Conservation (phyloP, 64 coral and sea anemone genomes). For the Actinia equina region DNA sequence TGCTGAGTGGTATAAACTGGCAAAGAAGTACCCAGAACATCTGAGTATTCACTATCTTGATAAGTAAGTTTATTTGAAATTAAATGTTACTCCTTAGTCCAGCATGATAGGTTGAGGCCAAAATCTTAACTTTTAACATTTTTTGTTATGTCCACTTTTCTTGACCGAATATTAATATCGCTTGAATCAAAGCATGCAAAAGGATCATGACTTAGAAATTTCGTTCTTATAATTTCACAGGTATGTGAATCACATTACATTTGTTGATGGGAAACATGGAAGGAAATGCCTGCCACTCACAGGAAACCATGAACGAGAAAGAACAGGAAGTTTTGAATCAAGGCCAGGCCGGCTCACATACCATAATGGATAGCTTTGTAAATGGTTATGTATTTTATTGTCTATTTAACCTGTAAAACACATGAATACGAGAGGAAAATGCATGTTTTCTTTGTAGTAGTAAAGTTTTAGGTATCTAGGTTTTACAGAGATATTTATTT, state of each 20-base stretch:
- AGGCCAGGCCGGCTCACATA: background rate
- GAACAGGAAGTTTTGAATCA: background rate
- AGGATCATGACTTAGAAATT: background rate
- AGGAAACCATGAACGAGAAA: background rate
- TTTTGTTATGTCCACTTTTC: too few species aligned
- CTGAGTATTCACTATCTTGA: slow-evolving; percentile 81
- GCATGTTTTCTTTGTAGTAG: background rate
- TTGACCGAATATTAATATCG: too few species aligned
- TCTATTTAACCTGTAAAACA: background rate
- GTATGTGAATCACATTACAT: slow-evolving; percentile 91
- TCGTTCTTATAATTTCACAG: slow-evolving; percentile 23
- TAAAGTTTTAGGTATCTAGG: background rate
- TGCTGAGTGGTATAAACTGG: slow-evolving; percentile 84
- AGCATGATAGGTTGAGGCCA: background rate
- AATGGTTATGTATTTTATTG: background rate
- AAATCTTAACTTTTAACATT: too few species aligned
- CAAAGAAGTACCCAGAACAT: slow-evolving; percentile 72
- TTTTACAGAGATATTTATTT: slow-evolving; percentile 1
- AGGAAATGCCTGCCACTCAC: slow-evolving; percentile 73
- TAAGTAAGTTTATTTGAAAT: slow-evolving; percentile 47
- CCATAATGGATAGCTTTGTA: slow-evolving; percentile 16
- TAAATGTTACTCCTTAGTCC: background rate
- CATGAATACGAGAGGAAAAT: background rate
- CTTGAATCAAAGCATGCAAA: background rate
- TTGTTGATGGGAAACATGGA: slow-evolving; percentile 97